phyloP scores from a whole-genome alignment of 1,140 invertebrate genomes.

The Oryctes rhinoceros region DNA sequence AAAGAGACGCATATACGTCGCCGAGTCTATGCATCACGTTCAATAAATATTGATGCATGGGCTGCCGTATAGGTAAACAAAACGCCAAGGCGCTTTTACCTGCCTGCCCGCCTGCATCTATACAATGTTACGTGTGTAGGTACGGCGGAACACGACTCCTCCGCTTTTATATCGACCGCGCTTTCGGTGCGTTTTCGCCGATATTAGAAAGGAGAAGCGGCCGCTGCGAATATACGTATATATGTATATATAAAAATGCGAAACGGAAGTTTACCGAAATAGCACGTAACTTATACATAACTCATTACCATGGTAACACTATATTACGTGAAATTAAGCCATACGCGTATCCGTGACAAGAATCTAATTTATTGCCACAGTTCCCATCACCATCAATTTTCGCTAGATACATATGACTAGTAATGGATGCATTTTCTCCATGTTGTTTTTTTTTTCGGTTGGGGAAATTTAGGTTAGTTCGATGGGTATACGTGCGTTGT shows the following conservation, averaged over 20 bases:
- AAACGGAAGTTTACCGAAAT: constrained; percentile 36
- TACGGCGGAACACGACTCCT: background rate
- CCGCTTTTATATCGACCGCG: constrained; percentile 3
- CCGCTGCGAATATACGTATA: background rate
- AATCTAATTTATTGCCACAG: constrained; percentile 15
- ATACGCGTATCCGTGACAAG: constrained; percentile 12
- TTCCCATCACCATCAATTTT: constrained; percentile 10
- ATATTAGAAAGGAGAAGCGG: constrained; percentile 9
- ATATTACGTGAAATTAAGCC: constrained; percentile 27
- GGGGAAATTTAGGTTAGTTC: background rate
- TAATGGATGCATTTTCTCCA: constrained; percentile 6
- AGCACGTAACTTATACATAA: constrained; percentile 35
- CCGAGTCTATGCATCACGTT: background rate
- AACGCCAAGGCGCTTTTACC: background rate
- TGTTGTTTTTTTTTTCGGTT: background rate
- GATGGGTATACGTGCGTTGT: background rate
- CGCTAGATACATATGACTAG: background rate
- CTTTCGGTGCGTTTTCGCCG: background rate
- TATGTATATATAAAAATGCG: background rate
- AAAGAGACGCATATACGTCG: background rate
- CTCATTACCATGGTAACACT: constrained; percentile 32
- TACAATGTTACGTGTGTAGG: background rate
- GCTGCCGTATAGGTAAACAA: constrained; percentile 7
- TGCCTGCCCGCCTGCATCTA: background rate
- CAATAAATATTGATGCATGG: constrained; percentile 18